Evolutionary conservation across 2,888 invertebrate species (phyloP).

Genomic region (Tachina lurida): DNA sequence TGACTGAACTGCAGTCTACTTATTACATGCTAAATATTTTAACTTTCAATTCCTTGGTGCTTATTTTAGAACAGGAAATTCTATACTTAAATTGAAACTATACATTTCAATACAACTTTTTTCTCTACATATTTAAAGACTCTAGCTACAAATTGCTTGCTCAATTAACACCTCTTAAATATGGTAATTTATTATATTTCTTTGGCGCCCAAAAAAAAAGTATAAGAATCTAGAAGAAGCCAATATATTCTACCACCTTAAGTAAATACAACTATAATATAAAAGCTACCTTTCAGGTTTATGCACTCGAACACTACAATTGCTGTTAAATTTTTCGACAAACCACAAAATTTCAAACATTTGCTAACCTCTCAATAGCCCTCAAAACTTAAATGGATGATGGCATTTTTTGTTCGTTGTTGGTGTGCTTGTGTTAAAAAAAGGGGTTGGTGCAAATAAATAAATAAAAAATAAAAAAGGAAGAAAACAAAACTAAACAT

Average conservation of each 20-base stretch:
- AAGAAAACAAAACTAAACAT: constrained; percentile 7
- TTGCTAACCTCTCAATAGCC: constrained; percentile 51
- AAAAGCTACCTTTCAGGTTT: constrained; percentile 49
- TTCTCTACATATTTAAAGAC: neutral
- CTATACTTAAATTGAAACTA: neutral
- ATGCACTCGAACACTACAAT: constrained; percentile 54
- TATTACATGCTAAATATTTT: too few species aligned
- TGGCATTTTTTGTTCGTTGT: neutral
- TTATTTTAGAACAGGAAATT: neutral
- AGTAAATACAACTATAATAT: constrained; percentile 27
- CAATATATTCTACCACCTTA: constrained; percentile 46
- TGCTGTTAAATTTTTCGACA: constrained; percentile 46
- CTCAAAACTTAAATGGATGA: constrained; percentile 17
- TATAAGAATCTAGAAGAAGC: constrained; percentile 39
- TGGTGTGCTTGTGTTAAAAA: neutral
- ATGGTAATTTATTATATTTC: constrained; percentile 26
- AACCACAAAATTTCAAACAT: constrained; percentile 57
- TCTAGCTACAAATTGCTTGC: constrained; percentile 20
- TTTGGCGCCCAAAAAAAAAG: constrained; percentile 64
- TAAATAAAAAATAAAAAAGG: neutral
- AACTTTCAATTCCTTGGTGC: too few species aligned
- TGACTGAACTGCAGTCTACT: too few species aligned
- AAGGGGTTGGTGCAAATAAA: constrained; percentile 10
- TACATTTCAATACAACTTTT: neutral
- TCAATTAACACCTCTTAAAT: constrained; percentile 32